Percentiles rank a stretch among this genome's conserved stretches.
Evolutionary conservation across 2,888 invertebrate species (phyloP).

Genomic region (Ophion obscuratus): DNA sequence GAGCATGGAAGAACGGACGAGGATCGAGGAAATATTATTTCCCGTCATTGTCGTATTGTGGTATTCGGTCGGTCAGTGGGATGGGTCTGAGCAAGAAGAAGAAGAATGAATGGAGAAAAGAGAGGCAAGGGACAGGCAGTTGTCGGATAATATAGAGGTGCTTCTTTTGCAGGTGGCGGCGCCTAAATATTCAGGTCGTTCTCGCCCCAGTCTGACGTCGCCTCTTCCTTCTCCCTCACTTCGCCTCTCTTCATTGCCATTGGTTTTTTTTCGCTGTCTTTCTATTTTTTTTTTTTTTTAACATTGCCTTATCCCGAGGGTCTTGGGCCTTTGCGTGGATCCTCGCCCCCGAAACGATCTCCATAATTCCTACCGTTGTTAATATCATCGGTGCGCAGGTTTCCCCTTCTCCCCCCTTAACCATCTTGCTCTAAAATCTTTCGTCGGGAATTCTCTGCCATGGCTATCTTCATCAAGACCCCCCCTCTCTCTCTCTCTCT

Average conservation of each 20-base stretch:
- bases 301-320: slow-evolving; percentile 24
- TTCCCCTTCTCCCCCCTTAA: background rate
- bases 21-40: background rate
- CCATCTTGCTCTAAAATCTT: slow-evolving; percentile 31
- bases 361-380: slow-evolving; percentile 68
- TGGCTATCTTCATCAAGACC: slow-evolving; percentile 63
- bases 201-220: slow-evolving; percentile 56
- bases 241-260: slow-evolving; percentile 22
- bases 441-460: slow-evolving; percentile 42
- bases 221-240: slow-evolving; percentile 33
- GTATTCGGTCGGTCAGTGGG: background rate
- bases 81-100: slow-evolving; percentile 37
- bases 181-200: slow-evolving; percentile 64
- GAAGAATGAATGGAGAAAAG: slow-evolving; percentile 9
- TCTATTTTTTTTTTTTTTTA: slow-evolving; percentile 28
- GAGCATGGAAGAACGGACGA: background rate
- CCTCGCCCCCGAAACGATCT: slow-evolving; percentile 61
- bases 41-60: background rate
- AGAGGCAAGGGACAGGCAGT: slow-evolving; percentile 37
- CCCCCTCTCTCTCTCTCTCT: background rate
- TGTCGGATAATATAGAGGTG: slow-evolving; percentile 63
- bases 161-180: slow-evolving; percentile 64
- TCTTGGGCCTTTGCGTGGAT: slow-evolving; percentile 35
- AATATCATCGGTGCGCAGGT: slow-evolving; percentile 58
- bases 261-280: slow-evolving; percentile 27